Percentiles rank a stretch among this genome's conserved stretches.
phyloP scores from a whole-genome alignment of 2,113 vertebrate species.

The Steatornis caripensis region DNA sequence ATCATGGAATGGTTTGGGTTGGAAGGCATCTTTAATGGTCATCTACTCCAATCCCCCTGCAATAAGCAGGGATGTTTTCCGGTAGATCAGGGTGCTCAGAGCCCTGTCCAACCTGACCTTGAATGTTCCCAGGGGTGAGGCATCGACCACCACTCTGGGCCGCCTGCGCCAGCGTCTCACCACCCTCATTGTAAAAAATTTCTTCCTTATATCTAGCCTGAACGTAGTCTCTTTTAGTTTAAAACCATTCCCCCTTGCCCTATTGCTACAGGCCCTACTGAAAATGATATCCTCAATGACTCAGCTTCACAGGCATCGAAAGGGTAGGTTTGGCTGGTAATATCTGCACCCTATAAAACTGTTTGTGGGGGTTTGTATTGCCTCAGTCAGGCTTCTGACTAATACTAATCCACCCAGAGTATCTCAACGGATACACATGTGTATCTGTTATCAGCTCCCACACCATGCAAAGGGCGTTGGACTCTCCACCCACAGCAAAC shows the following conservation, averaged over 20 bases:
- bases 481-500: not conserved
- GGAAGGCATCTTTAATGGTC: not conserved
- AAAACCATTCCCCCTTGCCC: not conserved
- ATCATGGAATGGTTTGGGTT: not conserved
- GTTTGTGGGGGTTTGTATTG: not conserved
- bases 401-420: not conserved
- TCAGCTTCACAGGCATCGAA: not conserved
- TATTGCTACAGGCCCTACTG: not conserved
- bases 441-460: not conserved
- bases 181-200: accelerated
- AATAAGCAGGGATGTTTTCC: accelerated
- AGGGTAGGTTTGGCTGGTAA: not conserved
- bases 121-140: not conserved
- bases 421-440: not conserved
- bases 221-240: not conserved
- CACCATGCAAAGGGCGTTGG: not conserved
- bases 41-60: too few species aligned
- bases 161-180: not conserved
- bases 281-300: not conserved
- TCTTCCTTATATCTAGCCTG: not conserved
- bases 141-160: not conserved
- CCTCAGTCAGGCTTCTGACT: not conserved
- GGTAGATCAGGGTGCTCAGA: not conserved
- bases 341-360: not conserved
- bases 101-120: not conserved